These are phyloP conservation scores for Cyclophora albipunctata DNA, from an alignment of 2,888 invertebrate species.

Conservation along the genomic window DNA sequence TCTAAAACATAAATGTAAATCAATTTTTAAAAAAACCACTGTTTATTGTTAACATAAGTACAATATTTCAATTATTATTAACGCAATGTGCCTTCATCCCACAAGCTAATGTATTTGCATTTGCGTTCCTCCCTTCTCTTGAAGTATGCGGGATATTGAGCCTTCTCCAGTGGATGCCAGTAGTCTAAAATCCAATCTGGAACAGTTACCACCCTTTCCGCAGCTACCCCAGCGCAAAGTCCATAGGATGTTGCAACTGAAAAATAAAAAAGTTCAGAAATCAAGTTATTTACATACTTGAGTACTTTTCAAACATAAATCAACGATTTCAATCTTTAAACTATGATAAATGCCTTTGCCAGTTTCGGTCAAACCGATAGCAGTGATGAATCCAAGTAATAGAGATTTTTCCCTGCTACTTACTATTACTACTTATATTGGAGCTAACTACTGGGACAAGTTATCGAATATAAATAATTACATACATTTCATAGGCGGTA, in stretches of 20 bases:
- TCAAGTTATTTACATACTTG: background rate
- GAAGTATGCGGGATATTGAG: constrained; percentile 94
- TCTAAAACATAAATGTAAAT: no score
- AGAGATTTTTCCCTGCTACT: no score
- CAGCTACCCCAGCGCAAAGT: constrained; percentile 86
- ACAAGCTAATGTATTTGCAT: constrained; percentile 86
- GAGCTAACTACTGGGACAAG: no score
- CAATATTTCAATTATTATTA: no score
- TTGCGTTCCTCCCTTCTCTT: constrained; percentile 89
- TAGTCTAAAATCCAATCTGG: constrained; percentile 92
- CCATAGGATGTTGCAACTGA: constrained; percentile 75
- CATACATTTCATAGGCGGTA: constrained; percentile 82
- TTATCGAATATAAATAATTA: background rate
- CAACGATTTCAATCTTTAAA: no score
- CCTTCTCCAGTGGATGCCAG: constrained; percentile 96
- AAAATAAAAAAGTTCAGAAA: constrained; percentile 13
- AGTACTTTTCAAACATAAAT: no score
- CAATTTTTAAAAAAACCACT: no score
- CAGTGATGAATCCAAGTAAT: no score
- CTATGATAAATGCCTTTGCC: no score
- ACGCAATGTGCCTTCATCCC: constrained; percentile 73
- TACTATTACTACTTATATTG: no score
- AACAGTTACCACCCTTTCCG: constrained; percentile 77
- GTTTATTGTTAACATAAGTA: no score
- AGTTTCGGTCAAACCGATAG: no score